phyloP scores from a whole-genome alignment of 2,113 vertebrate species.

The Chaenogobius annularis region DNA sequence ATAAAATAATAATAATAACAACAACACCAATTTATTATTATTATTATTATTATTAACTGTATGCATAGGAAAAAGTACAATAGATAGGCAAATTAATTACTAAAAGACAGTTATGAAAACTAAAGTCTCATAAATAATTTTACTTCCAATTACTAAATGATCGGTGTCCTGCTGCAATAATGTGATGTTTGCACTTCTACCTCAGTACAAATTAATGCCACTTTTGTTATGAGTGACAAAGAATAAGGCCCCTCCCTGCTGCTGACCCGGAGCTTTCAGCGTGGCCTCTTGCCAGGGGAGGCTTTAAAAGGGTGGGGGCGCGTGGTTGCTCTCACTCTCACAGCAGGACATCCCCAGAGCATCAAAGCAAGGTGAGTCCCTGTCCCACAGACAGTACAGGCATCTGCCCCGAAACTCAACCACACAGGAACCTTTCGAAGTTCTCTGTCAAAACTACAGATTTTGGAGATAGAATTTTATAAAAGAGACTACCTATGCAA shows the following conservation, averaged over 20 bases:
- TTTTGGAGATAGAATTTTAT: slow-evolving; percentile 8
- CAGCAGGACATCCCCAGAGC: slow-evolving; percentile 71
- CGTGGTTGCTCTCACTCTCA: slow-evolving; percentile 72
- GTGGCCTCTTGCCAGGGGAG: slow-evolving; percentile 77
- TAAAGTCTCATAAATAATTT: background rate
- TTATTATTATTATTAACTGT: background rate
- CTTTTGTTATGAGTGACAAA: slow-evolving; percentile 73
- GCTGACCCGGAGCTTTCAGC: slow-evolving; percentile 73
- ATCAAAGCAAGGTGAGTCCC: slow-evolving; percentile 77
- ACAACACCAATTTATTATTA: background rate
- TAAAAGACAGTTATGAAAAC: background rate
- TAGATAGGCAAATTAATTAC: background rate
- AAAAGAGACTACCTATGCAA: background rate
- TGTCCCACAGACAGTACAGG: slow-evolving; percentile 33
- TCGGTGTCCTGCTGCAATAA: slow-evolving; percentile 46
- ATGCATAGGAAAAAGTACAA: background rate
- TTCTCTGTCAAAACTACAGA: slow-evolving; percentile 15
- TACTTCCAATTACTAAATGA: background rate
- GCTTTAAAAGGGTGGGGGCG: slow-evolving; percentile 81
- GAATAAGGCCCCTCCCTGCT: slow-evolving; percentile 53
- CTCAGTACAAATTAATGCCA: slow-evolving; percentile 70
- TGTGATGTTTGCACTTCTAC: slow-evolving; percentile 80
- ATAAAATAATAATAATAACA: background rate
- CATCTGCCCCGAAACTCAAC: slow-evolving; percentile 6
- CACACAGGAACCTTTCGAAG: slow-evolving; percentile 8